Evolutionary conservation across 2,113 vertebrate genomes (phyloP).

Genomic region (Butorides virescens): DNA sequence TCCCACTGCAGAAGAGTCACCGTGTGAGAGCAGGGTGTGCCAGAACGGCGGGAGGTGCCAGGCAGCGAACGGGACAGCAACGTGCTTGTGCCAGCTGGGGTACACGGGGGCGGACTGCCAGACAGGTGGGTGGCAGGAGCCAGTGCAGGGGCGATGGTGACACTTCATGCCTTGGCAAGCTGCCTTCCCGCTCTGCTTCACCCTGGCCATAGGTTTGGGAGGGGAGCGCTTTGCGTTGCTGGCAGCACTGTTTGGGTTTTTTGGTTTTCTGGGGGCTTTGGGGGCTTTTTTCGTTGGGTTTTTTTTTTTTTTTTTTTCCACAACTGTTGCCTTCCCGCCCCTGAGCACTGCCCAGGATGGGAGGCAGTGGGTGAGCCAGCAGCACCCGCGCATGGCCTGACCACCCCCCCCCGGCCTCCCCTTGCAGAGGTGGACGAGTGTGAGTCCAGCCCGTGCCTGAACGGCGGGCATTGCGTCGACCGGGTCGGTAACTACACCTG

Average conservation of each 20-base stretch:
- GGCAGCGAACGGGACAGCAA: background rate
- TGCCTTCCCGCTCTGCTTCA: background rate
- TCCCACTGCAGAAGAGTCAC: slow-evolving; percentile 59
- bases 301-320: background rate
- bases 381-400: background rate
- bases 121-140: slow-evolving; percentile 53
- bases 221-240: background rate
- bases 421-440: slow-evolving; percentile 87
- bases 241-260: background rate
- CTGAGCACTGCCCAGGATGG: background rate
- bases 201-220: background rate
- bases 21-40: slow-evolving; percentile 68
- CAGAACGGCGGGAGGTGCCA: slow-evolving; percentile 71
- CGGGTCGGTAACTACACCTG: slow-evolving; percentile 84
- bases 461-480: slow-evolving; percentile 84
- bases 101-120: slow-evolving; percentile 66
- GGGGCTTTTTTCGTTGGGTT: no score
- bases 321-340: accelerated
- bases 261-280: no score
- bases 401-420: background rate
- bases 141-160: background rate
- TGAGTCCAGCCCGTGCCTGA: slow-evolving; percentile 84
- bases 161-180: background rate
- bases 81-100: slow-evolving; percentile 64
- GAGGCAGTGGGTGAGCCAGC: background rate